Evolutionary conservation across 2,797 vertebrate species (phyloP), one percentile per base, ranked within the genome.

Genomic region (Myioborus melanocephalus): DNA sequence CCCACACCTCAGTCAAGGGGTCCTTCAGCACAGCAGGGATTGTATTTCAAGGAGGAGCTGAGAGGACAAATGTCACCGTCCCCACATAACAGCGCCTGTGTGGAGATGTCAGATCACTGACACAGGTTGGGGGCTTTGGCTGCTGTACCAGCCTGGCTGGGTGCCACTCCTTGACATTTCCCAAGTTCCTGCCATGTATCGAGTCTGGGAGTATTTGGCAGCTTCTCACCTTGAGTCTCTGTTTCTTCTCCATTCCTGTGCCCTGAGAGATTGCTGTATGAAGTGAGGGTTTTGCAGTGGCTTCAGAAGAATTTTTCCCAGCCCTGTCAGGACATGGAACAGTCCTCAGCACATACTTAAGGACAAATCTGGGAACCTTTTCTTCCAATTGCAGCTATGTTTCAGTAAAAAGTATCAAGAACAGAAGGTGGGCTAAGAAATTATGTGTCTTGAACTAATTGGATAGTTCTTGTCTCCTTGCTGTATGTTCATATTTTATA

Each of bases 131-230:
- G 19, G 23, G 16, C 60, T 90, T 83, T 91, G 77, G 76, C 65
- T 88, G 82, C 52, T 4, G 0, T 60, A n/a, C 27, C 2, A 2
- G 20, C 44, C 55, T 89, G 82, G 55, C 68, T 10, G 7, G 19
- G 17, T 55, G 66, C 76, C 44, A 14, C 71, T 93, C 59, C 37
- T 66, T 90, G 79, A 82, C 65, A 52, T 94, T 95, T 93, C 39
- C 65, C 1, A 0, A 28, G 30, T 93, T 96, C 34, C 13, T 78
- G n/a, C 57, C 0, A 0, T 64, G 61, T 34, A 71, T 65, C 30
- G 16, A 44, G 32, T 43, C 32, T 80, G 56, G 34, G 64, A 53
- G 57, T 68, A 82, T 76, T 89, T 77, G 44, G 34, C 2, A 6
- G 34, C 44, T 89, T 76, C 39, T 70, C 59, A 34, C 2, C 13